Percentiles rank a stretch among this genome's conserved stretches.
Evolutionary conservation across 92 coral and sea anemone genomes (phyloP).

Genomic region (Palythoa caribaeorum): DNA sequence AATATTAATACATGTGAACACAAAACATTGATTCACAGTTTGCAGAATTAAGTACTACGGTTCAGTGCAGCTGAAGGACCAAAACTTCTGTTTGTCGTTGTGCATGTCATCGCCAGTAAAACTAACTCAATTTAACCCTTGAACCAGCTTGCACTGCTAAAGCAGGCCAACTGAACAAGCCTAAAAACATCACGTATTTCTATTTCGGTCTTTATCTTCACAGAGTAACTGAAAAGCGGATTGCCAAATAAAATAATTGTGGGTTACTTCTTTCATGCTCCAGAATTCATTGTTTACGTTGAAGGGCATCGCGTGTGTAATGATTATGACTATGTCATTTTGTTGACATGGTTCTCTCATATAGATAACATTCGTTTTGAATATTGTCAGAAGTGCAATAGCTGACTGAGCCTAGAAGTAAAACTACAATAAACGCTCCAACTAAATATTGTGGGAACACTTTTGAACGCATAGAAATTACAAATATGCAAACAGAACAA

Average conservation of each 20-base stretch:
- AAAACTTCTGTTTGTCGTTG: too few species aligned
- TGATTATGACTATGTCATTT: not conserved
- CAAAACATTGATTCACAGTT: too few species aligned
- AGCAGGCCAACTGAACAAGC: not conserved
- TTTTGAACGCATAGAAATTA: not conserved
- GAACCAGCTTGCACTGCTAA: slow-evolving; percentile 30
- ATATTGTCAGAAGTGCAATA: not conserved
- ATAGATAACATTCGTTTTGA: not conserved
- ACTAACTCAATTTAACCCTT: slow-evolving; percentile 19
- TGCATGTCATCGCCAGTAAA: slow-evolving; percentile 18
- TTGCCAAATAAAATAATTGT: too few species aligned
- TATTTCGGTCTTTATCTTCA: not conserved
- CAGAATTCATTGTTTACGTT: not conserved
- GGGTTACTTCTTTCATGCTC: too few species aligned
- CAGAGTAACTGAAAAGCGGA: too few species aligned
- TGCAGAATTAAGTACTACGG: too few species aligned
- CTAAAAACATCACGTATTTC: slow-evolving; percentile 36
- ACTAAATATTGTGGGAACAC: not conserved
- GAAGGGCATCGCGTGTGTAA: not conserved
- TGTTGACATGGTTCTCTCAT: not conserved
- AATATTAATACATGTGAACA: too few species aligned
- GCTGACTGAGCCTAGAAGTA: not conserved
- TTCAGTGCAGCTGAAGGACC: too few species aligned
- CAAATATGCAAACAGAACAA: slow-evolving; percentile 23
- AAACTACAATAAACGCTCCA: not conserved